A percentile compares a stretch with the other conserved stretches of the same genome.
phyloP scores from a whole-genome alignment of 2,888 invertebrate genomes.

The Mythimna ferrago region DNA sequence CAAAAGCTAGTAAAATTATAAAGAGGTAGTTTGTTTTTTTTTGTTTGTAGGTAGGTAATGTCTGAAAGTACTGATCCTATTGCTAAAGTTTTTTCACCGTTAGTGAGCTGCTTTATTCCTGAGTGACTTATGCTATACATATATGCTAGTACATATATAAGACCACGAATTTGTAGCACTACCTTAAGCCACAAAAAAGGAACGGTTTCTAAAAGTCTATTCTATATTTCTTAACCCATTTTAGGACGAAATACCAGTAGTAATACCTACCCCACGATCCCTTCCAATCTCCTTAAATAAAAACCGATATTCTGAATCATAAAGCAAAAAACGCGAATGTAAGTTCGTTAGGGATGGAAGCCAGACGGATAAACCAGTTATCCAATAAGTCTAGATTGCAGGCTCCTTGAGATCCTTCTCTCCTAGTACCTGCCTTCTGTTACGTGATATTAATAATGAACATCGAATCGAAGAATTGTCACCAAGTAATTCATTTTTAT shows the following conservation, averaged over 20 bases:
- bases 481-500: too few species aligned
- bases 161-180: not conserved
- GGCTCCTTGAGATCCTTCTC: not conserved
- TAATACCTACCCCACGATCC: not conserved
- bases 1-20: too few species aligned
- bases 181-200: not conserved
- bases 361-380: conserved; percentile 50
- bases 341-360: conserved; percentile 45
- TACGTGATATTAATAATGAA: conserved; percentile 36
- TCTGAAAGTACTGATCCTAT: too few species aligned
- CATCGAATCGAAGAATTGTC: not conserved
- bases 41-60: too few species aligned
- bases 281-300: conserved; percentile 10
- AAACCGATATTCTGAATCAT: conserved; percentile 38
- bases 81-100: too few species aligned
- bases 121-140: too few species aligned
- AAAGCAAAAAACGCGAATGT: conserved; percentile 29
- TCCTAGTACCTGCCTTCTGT: conserved; percentile 1
- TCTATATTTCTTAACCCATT: not conserved
- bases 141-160: not conserved
- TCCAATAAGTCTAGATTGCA: conserved; percentile 43
- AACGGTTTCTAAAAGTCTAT: not conserved
- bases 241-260: not conserved
- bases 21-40: too few species aligned
- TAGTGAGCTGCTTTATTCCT: too few species aligned